Evolutionary conservation across 2,888 invertebrate genomes (phyloP).

Genomic region (Drosophila neotestacea): DNA sequence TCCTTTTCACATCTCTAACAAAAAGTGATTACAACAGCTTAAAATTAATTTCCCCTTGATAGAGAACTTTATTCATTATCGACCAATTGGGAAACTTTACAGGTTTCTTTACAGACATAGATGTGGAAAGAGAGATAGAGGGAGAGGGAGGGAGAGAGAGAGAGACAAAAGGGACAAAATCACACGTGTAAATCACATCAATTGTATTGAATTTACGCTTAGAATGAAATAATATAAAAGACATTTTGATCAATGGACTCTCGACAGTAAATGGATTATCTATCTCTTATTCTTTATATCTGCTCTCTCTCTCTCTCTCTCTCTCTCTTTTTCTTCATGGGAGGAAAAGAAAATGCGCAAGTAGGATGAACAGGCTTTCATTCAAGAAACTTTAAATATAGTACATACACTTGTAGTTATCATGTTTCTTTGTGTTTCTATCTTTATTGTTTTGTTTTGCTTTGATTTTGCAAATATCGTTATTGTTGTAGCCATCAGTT

Average conservation of each 20-base stretch:
- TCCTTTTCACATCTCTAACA: neutral
- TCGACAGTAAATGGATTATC: slow-evolving; percentile 13
- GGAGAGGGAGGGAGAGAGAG: neutral
- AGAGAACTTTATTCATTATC: neutral
- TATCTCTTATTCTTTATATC: neutral
- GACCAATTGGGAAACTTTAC: slow-evolving; percentile 7
- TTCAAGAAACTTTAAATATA: slow-evolving; percentile 1
- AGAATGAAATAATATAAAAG: slow-evolving; percentile 10
- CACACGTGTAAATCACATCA: slow-evolving; percentile 21
- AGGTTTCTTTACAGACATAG: neutral
- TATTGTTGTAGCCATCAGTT: slow-evolving; percentile 4
- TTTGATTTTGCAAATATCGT: slow-evolving; percentile 6
- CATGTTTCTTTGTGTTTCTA: neutral
- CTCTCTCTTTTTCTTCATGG: neutral
- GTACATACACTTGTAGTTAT: neutral
- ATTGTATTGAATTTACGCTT: slow-evolving; percentile 7
- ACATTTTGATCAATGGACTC: slow-evolving; percentile 13
- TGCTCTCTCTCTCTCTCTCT: neutral
- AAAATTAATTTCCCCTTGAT: neutral
- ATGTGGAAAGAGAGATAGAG: no score
- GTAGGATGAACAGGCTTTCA: neutral
- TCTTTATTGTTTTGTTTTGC: neutral
- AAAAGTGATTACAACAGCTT: neutral
- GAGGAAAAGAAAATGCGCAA: no score
- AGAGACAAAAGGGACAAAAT: neutral